Evolutionary conservation across 1,140 invertebrate genomes (phyloP).

Genomic region (Penaeus japonicus): DNA sequence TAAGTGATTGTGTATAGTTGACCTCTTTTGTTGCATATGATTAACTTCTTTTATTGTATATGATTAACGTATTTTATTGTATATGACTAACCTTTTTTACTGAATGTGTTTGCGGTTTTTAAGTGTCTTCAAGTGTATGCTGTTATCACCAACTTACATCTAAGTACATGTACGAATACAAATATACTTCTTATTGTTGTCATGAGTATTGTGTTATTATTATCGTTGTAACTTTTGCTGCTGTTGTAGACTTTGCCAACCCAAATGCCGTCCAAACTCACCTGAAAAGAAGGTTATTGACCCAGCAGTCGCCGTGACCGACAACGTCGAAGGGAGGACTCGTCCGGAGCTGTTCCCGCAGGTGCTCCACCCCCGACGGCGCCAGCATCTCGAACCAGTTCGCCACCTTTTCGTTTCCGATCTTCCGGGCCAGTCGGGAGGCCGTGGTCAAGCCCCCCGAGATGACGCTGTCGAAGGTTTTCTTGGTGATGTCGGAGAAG

Average conservation of each 20-base stretch:
- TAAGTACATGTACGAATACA: no score
- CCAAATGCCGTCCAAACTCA: background rate
- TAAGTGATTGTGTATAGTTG: no score
- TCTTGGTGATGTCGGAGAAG: constrained; percentile 13
- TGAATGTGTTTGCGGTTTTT: no score
- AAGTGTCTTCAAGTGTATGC: no score
- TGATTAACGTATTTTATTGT: no score
- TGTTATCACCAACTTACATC: no score
- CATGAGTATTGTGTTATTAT: no score
- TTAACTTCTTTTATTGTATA: no score
- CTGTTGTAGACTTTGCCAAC: background rate
- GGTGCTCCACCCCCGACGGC: background rate
- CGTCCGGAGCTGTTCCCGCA: background rate
- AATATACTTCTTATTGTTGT: no score
- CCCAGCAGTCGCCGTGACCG: background rate
- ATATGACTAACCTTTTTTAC: no score
- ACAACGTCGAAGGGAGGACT: background rate
- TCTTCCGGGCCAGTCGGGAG: background rate
- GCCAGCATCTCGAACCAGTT: constrained; percentile 4
- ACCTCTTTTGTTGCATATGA: no score
- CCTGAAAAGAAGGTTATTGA: background rate
- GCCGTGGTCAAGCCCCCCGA: constrained; percentile 14
- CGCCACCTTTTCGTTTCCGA: background rate
- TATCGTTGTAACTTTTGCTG: no score
- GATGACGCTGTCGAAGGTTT: background rate